Base-by-base conservation (phyloP, 2,888 invertebrate genomes). In the Pardosa pseudoannulata region DNA sequence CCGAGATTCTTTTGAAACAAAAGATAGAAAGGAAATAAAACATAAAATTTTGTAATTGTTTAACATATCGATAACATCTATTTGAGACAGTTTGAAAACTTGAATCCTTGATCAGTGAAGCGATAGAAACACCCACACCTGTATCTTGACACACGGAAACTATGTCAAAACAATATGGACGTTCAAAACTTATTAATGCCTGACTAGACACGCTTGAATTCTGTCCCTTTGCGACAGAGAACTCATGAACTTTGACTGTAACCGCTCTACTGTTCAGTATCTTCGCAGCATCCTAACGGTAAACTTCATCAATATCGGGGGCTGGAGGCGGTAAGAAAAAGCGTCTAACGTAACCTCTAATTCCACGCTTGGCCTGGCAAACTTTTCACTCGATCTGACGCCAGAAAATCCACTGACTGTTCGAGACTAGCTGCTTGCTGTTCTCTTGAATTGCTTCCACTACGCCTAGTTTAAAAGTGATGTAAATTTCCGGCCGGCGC, bases 291-390 rank as follows among this genome's bases (percentile, higher is more conserved):
- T 32, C 19, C 67, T 67, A 81, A 73, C 50, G 50, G 74, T 74
- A 81, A 74, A 74, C 81, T 81, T 67, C 68, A 62, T 74, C 67
- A 67, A 23, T 27, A 16, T 78, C 29, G 9, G 28, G 50, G 68
- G 56, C 74, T 62, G 27, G 16, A 31, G 68, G 74, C 68, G 32
- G 36, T 70, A 76, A 64, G 64, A 74, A 82, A 74, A 76, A 70
- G 70, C 29, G 50, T 73, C 31, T 56, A 81, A 75, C 74, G 75
- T 82, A 64, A 82, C 82, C 75, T 76, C 28, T 75, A 70, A 71
- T 82, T 82, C 71, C 82, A 82, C 75, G 82, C 74, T 75, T 76
- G 82, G 75, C 75, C 36, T 75, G 46, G 70, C 75, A 82, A 56
- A 41, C 46, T 39, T 75, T 82, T 64, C 82, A 74, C 62, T 68